Evolutionary conservation across 1,140 invertebrate species (phyloP).

Genomic region (Scylla paramamosain): DNA sequence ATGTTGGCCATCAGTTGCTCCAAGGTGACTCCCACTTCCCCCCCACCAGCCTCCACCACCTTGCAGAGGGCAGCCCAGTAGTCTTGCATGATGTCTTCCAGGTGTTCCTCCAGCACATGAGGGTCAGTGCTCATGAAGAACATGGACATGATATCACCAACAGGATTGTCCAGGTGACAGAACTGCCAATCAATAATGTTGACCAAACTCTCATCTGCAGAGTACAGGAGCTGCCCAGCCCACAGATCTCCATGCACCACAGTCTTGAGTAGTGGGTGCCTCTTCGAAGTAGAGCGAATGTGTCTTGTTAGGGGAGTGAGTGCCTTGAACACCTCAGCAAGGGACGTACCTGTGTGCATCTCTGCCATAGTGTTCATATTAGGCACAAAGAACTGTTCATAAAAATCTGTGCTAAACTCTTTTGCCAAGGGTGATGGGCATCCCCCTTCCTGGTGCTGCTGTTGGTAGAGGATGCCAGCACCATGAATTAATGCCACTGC

Average conservation of each 20-base stretch:
- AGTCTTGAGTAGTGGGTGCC: constrained; percentile 44
- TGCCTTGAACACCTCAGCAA: constrained; percentile 9
- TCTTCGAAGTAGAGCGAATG: background rate
- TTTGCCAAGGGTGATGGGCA: background rate
- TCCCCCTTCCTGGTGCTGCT: background rate
- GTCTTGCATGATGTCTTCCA: constrained; percentile 51
- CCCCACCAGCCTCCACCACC: background rate
- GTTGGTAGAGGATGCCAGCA: constrained; percentile 37
- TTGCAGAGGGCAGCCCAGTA: constrained; percentile 54
- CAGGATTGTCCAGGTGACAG: constrained; percentile 53
- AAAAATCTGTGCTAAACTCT: constrained; percentile 37
- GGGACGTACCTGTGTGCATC: constrained; percentile 49
- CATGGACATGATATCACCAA: constrained; percentile 63
- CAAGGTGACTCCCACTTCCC: background rate
- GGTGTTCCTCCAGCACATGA: constrained; percentile 27
- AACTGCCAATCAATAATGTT: constrained; percentile 69
- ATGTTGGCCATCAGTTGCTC: constrained; percentile 53
- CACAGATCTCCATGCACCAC: constrained; percentile 61
- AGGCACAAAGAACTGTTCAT: constrained; percentile 41
- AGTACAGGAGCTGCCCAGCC: constrained; percentile 63
- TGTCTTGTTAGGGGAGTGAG: constrained; percentile 46
- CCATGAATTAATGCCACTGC: constrained; percentile 60
- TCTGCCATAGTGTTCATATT: constrained; percentile 51
- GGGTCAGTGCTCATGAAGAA: constrained; percentile 69
- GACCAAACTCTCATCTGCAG: constrained; percentile 51